Evolutionary conservation across 2,113 vertebrate genomes (phyloP).

Genomic region (Hystrix brachyura): DNA sequence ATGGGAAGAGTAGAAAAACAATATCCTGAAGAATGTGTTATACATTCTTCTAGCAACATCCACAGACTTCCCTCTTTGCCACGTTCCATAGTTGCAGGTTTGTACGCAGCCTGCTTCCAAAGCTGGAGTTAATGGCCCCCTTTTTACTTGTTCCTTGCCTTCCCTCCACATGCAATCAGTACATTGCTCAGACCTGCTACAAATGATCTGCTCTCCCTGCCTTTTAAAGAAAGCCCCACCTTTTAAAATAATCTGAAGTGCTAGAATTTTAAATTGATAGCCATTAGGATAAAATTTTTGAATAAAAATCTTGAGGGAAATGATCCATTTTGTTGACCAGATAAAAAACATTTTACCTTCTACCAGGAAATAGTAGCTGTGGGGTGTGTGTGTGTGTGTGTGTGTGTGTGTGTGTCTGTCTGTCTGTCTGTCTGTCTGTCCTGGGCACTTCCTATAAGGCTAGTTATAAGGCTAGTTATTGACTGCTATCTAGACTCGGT

Average conservation of each 20-base stretch:
- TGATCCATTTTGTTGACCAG: constrained; percentile 31
- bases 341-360: constrained; percentile 20
- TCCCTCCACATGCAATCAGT: background rate
- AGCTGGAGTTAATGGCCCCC: background rate
- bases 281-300: constrained; percentile 7
- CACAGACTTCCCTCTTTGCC: background rate
- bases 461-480: background rate
- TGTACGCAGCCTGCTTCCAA: constrained; percentile 24
- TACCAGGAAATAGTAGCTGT: background rate
- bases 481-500: constrained; percentile 3
- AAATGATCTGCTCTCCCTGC: background rate
- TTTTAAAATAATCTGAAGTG: constrained; percentile 20
- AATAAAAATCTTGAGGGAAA: constrained; percentile 24
- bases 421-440: background rate
- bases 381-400: background rate
- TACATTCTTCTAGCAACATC: constrained; percentile 6
- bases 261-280: constrained; percentile 49
- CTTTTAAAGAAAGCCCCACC: constrained; percentile 18
- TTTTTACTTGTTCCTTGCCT: constrained; percentile 51
- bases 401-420: background rate
- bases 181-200: background rate
- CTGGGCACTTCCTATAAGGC: background rate
- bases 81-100: background rate
- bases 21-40: background rate
- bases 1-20: background rate